phyloP scores from a whole-genome alignment of 2,797 vertebrate species.

The Setipinna tenuifilis region DNA sequence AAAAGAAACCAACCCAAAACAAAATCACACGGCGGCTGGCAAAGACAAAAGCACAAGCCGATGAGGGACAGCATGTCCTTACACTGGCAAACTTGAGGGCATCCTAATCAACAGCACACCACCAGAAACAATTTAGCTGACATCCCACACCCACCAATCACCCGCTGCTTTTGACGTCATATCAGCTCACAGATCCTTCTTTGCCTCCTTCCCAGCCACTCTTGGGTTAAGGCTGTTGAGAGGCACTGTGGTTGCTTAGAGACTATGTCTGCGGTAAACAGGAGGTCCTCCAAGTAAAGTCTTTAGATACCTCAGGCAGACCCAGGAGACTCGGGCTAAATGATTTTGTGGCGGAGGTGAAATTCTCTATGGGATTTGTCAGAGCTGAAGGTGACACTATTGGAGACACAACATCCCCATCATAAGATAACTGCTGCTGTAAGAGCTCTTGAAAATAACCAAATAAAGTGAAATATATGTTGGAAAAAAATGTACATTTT shows the following conservation, averaged over 20 bases:
- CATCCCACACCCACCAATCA: background rate
- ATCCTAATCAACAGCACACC: background rate
- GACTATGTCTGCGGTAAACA: background rate
- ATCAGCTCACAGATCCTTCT: background rate
- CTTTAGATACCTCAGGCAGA: background rate
- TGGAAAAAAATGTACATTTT: too few relatives aligned
- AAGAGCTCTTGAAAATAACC: background rate
- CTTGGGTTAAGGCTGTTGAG: background rate
- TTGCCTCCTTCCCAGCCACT: background rate
- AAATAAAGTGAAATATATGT: too few relatives aligned
- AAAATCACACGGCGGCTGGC: background rate
- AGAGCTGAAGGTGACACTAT: background rate
- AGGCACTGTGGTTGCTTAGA: conserved; percentile 4
- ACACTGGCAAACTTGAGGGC: background rate
- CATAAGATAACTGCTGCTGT: background rate
- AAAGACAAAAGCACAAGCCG: background rate
- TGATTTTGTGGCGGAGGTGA: background rate
- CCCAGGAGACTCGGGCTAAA: background rate
- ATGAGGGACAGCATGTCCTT: background rate
- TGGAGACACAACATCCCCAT: background rate
- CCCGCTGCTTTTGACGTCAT: background rate
- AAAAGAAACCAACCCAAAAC: background rate
- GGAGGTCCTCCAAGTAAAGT: background rate
- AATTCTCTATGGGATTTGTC: background rate
- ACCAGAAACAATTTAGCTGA: background rate